Evolutionary conservation across 53 echinoderm and acorn worm genomes (phyloP).

Genomic region (Stichopus horrens): DNA sequence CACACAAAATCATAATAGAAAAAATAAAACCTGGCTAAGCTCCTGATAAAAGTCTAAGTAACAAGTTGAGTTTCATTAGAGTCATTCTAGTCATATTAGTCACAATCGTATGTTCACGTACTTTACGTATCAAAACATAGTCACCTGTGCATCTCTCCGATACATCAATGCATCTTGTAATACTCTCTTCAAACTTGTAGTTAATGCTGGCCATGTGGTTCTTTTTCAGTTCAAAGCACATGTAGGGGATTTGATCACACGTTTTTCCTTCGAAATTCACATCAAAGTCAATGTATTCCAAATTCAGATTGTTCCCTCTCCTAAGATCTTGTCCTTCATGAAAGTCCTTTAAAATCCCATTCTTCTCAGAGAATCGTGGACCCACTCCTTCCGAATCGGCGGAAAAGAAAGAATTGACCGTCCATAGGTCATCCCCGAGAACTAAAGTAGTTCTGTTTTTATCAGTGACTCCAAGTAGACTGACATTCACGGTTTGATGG

Average conservation of each 20-base stretch:
- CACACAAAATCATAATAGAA: background rate
- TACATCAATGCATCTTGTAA: conserved; percentile 20
- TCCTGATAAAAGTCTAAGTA: too few relatives aligned
- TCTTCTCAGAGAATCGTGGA: background rate
- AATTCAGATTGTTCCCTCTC: background rate
- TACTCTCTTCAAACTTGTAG: conserved; percentile 7
- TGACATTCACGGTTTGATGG: background rate
- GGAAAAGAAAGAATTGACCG: conserved; percentile 5
- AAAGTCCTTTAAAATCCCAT: background rate
- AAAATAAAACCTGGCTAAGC: background rate
- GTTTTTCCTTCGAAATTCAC: background rate
- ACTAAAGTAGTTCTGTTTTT: conserved; percentile 9
- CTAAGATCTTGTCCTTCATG: background rate
- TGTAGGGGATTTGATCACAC: conserved; percentile 27
- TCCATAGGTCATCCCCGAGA: conserved; percentile 24
- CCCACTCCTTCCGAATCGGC: background rate
- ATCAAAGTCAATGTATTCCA: background rate
- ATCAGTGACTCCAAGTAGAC: conserved; percentile 10
- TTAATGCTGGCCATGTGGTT: background rate
- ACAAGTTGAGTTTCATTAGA: too few relatives aligned
- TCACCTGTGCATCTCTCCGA: conserved; percentile 24
- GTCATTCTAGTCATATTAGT: too few relatives aligned
- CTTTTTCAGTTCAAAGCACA: conserved; percentile 41
- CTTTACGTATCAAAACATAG: too few relatives aligned
- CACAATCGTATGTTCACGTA: too few relatives aligned